Conservation (phyloP, 2,888 invertebrate species). For the Pseudococcus longispinus region DNA sequence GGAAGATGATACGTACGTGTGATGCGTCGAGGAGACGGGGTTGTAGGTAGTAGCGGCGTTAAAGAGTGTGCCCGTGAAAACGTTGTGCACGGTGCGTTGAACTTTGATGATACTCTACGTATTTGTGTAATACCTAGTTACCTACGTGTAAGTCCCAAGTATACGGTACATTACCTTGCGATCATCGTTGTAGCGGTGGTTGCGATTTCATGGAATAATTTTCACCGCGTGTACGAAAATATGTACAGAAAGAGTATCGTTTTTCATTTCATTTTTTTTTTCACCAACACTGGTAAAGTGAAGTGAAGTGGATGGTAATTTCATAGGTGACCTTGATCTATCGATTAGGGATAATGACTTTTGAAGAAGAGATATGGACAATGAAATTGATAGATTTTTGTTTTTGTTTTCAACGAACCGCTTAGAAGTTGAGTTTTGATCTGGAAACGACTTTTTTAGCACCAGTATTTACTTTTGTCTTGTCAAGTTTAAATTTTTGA, state of each 20-base stretch:
- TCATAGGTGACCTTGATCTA: background rate
- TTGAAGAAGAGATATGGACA: background rate
- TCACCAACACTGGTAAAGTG: background rate
- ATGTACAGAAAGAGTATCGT: background rate
- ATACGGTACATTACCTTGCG: background rate
- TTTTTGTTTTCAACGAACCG: background rate
- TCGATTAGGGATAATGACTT: conserved; percentile 11
- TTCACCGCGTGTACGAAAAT: background rate
- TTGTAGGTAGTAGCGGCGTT: background rate
- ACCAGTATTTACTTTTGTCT: too few species aligned
- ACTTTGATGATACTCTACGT: background rate
- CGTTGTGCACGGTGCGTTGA: background rate
- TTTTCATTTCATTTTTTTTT: background rate
- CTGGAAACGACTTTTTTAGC: background rate
- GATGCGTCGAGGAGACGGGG: background rate
- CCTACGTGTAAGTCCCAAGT: background rate
- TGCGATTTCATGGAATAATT: background rate
- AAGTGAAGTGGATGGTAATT: background rate
- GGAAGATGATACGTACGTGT: background rate
- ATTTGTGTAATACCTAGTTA: background rate
- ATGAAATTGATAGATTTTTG: background rate
- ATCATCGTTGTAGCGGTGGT: background rate
- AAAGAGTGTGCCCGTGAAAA: background rate
- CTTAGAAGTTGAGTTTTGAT: background rate
- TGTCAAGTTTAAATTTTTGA: background rate